Evolutionary conservation across 2,113 vertebrate species (phyloP).

Genomic region (Ranitomeya imitator): DNA sequence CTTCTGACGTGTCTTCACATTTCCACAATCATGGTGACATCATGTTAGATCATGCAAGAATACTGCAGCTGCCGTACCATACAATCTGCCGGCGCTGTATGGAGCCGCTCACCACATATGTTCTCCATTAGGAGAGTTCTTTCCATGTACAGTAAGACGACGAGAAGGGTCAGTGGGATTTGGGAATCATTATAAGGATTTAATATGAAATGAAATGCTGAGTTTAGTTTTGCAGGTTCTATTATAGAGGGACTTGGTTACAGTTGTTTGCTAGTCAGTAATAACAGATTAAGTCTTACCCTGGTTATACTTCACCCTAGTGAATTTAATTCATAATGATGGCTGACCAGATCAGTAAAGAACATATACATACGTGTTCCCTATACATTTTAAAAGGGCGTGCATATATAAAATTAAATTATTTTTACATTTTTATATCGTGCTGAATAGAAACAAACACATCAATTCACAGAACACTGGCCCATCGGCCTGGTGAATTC

Average conservation of each 20-base stretch:
- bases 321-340: not conserved
- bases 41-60: slow-evolving; percentile 34
- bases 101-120: slow-evolving; percentile 31
- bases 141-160: slow-evolving; percentile 31
- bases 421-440: not conserved
- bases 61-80: slow-evolving; percentile 28
- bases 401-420: not conserved
- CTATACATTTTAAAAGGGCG: not conserved
- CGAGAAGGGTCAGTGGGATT: slow-evolving; percentile 30
- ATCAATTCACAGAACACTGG: not conserved
- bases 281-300: not conserved
- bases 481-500: too few relatives aligned
- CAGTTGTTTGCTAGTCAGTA: not conserved
- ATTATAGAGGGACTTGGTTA: not conserved
- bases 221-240: not conserved
- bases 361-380: not conserved
- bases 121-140: slow-evolving; percentile 24
- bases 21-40: slow-evolving; percentile 33
- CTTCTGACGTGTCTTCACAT: slow-evolving; percentile 34
- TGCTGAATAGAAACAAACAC: not conserved
- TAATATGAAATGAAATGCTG: slow-evolving; percentile 27
- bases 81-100: slow-evolving; percentile 10
- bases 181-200: slow-evolving; percentile 36
- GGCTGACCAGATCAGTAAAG: not conserved
- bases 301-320: not conserved